Conservation (phyloP, 1,140 invertebrate genomes). For the Gonioctena quinquepunctata region DNA sequence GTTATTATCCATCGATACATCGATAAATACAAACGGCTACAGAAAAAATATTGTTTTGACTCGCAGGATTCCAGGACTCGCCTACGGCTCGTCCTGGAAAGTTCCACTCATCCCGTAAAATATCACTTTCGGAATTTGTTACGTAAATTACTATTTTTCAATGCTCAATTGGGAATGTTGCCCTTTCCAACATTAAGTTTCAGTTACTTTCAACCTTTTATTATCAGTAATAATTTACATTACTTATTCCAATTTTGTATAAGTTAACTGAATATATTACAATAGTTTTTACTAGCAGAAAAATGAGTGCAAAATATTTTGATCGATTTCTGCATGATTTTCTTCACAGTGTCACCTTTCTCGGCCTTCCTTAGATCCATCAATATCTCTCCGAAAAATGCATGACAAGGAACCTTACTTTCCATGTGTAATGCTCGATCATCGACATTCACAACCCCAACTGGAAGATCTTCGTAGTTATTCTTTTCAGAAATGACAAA, state of each 20-base stretch:
- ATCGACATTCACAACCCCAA: slow-evolving; percentile 46
- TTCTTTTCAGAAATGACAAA: slow-evolving; percentile 28
- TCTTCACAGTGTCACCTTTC: slow-evolving; percentile 25
- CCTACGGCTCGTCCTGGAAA: too few species aligned
- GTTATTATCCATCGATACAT: too few species aligned
- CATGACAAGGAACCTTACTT: slow-evolving; percentile 53
- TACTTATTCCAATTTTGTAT: not conserved
- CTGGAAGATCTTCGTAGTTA: slow-evolving; percentile 33
- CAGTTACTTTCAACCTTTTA: too few species aligned
- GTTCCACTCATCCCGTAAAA: too few species aligned
- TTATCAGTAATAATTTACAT: too few species aligned
- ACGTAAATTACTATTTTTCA: too few species aligned
- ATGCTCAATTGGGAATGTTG: too few species aligned
- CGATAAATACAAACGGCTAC: too few species aligned
- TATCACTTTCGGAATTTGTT: too few species aligned
- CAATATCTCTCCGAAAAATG: slow-evolving; percentile 53
- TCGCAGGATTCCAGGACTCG: too few species aligned
- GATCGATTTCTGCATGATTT: slow-evolving; percentile 29
- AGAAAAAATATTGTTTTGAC: too few species aligned
- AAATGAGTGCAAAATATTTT: slow-evolving; percentile 28
- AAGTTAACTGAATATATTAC: not conserved
- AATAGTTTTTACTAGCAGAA: slow-evolving; percentile 25
- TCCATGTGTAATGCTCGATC: slow-evolving; percentile 51
- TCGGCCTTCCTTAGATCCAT: slow-evolving; percentile 34
- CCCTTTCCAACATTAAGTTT: too few species aligned